Base-by-base conservation (phyloP, 2,797 vertebrate species). In the Enteromius radiatus region DNA sequence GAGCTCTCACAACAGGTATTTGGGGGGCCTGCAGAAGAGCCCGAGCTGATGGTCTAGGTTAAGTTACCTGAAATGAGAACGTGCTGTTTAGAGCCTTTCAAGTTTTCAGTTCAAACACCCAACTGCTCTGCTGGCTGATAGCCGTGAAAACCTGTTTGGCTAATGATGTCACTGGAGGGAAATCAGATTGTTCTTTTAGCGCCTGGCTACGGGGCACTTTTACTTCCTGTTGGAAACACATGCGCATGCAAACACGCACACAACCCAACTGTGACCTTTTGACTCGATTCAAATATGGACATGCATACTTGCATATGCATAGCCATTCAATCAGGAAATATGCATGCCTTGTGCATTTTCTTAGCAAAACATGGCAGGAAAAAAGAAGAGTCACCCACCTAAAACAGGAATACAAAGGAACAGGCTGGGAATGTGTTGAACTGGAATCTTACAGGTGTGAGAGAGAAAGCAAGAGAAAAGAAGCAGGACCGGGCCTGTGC, bases 11-110 rank as follows among this genome's bases (percentile, higher is more conserved):
- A 93, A 93, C 92, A 94, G 91, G 91, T 93, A 93, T 91, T 85
- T 89, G 88, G 85, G 45, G 81, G 84, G 89, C 88, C 90, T 89
- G 90, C 90, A 90, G 90, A 87, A 84, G 85, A 92, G 88, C 81
- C 87, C 87, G 87, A 91, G 87, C 92, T 88, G 89, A 91, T 91
- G 85, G 89, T 92, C 90, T 92, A 94, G 93, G 91, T 94, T 94
- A 93, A 92, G 93, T 96, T 95, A 94, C 94, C 91, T 90, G 83
- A 94, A 95, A 95, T 95, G 90, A 94, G 92, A 95, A 95, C 93
- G 93, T 93, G 91, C 94, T 95, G 94, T 93, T 89, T 89, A 79
- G 41, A 83, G 77, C 70, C 94, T 95, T 96, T 96, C 91, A 95
- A 92, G 93, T 95, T 63, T 78, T 74, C 67, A 28, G 85, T 89